These are phyloP conservation scores for Uloborus diversus DNA, from an alignment of 1,140 invertebrate species.

Conservation along the genomic window DNA sequence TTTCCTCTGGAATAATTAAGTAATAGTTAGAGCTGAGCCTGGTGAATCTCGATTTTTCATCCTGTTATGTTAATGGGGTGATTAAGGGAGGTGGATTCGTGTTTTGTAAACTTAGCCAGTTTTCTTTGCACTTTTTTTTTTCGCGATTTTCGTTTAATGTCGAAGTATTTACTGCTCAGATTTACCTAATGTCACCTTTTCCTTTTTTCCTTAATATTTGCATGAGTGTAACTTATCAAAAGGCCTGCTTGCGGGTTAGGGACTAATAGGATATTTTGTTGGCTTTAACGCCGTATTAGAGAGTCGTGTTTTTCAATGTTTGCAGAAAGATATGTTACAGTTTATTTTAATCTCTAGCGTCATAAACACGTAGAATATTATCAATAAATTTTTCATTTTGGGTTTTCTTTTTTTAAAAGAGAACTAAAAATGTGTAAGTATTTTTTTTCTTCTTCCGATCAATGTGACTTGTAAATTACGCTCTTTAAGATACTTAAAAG, in stretches of 20 bases:
- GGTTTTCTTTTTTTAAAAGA: too few species aligned
- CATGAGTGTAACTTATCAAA: not conserved
- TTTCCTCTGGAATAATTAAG: slow-evolving; percentile 37
- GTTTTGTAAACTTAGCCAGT: not conserved
- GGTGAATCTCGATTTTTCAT: slow-evolving; percentile 38
- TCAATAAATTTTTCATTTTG: too few species aligned
- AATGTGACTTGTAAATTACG: too few species aligned
- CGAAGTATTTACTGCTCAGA: not conserved
- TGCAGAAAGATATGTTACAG: not conserved
- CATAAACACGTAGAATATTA: too few species aligned
- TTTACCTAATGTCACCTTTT: not conserved
- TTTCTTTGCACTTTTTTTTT: slow-evolving; percentile 5
- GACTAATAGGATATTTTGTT: slow-evolving; percentile 28
- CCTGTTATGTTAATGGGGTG: slow-evolving; percentile 40
- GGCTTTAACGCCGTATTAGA: too few species aligned
- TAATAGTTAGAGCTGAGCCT: slow-evolving; percentile 18
- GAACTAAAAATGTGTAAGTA: too few species aligned
- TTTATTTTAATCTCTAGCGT: too few species aligned
- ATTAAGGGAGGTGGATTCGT: slow-evolving; percentile 27
- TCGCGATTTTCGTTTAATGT: slow-evolving; percentile 29
- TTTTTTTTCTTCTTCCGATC: too few species aligned
- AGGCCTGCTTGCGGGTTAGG: slow-evolving; percentile 2
- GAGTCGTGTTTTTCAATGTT: not conserved
- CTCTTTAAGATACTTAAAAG: too few species aligned
- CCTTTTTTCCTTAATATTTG: not conserved